Evolutionary conservation across 2,797 vertebrate genomes (phyloP), one percentile per base, ranked within the genome.

Genomic region (Zalophus californianus): DNA sequence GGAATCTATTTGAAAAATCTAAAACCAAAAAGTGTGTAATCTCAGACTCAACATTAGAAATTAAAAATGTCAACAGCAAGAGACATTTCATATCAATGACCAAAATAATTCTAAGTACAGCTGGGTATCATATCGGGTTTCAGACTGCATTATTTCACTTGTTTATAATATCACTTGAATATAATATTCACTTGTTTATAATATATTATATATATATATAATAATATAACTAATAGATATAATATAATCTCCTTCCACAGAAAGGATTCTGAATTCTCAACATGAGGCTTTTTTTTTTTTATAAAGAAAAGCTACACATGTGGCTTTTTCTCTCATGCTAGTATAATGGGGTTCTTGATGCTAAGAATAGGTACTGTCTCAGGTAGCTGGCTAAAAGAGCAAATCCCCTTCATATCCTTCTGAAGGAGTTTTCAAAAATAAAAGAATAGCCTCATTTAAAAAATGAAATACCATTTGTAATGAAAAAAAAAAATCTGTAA

Each of bases 201-300:
- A n/a, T n/a, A n/a, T n/a, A n/a, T n/a, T n/a, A n/a, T n/a, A n/a
- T n/a, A n/a, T n/a, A n/a, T n/a, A n/a, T n/a, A n/a, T n/a, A n/a
- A n/a, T n/a, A n/a, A n/a, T n/a, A n/a, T n/a, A n/a, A n/a, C n/a
- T n/a, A n/a, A n/a, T n/a, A n/a, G n/a, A n/a, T n/a, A n/a, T n/a
- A n/a, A n/a, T n/a, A n/a, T n/a, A n/a, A n/a, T n/a, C 68, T 93
- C 60, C 38, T 72, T 86, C 44, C 5, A 25, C 14, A 48, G 23
- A 89, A 73, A 92, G 14, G 21, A 75, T 93, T 94, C 58, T 85
- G 35, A 94, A 35, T 83, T 78, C 87, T 94, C 78, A 88, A 38
- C 8, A n/a, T 35, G 3, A 38, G 10, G 14, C 86, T 91, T 60
- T 60, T 91, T 90, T 64, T 52, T 16, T 80, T 8, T 72, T 52